Evolutionary conservation across 2,113 vertebrate genomes (phyloP).

Genomic region (Geococcyx californianus): DNA sequence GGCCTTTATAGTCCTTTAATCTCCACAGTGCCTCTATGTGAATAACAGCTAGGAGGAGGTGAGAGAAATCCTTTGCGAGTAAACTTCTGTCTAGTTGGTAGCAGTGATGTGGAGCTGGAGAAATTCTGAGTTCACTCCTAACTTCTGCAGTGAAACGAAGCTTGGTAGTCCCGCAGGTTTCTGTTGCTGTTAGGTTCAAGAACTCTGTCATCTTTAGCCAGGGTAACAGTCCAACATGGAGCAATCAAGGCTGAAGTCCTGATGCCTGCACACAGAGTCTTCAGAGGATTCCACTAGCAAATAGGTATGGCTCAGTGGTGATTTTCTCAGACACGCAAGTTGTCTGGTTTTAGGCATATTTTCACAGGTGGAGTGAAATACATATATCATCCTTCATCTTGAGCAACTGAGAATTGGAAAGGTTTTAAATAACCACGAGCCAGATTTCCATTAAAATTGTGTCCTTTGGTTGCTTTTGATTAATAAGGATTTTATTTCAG

Average conservation of each 20-base stretch:
- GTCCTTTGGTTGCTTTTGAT: background rate
- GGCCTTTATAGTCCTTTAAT: background rate
- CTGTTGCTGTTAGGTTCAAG: background rate
- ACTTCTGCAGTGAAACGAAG: background rate
- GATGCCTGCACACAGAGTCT: background rate
- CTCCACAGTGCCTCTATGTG: background rate
- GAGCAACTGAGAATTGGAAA: background rate
- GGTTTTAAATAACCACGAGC: background rate
- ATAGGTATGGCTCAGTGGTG: background rate
- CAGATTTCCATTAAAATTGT: background rate
- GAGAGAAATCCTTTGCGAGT: background rate
- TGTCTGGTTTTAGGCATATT: background rate
- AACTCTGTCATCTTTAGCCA: background rate
- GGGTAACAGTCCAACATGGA: background rate
- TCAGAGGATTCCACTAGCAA: background rate
- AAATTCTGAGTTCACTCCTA: background rate
- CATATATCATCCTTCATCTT: background rate
- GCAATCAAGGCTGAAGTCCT: background rate
- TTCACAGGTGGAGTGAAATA: background rate
- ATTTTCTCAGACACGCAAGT: rapidly evolving
- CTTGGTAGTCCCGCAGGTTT: background rate
- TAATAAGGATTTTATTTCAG: background rate
- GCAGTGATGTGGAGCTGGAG: background rate
- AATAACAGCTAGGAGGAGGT: background rate
- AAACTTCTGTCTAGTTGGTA: background rate